Percentiles rank a stretch among this genome's conserved stretches.
phyloP scores from a whole-genome alignment of 1,140 invertebrate species.

The Apis cerana region DNA sequence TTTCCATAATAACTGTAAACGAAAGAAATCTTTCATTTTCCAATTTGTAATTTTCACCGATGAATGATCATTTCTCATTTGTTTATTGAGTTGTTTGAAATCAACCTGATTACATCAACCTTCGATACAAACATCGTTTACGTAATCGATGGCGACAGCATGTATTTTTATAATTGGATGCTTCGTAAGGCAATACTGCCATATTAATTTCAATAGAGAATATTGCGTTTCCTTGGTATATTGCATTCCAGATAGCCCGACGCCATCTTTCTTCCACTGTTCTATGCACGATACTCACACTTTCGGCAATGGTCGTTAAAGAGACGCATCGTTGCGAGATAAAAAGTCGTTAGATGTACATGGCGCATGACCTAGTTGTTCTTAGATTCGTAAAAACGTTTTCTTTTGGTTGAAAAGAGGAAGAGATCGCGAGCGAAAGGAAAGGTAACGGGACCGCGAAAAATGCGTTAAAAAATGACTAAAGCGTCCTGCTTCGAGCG shows the following conservation, averaged over 20 bases:
- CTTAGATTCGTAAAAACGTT: slow-evolving; percentile 3
- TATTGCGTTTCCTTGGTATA: slow-evolving; percentile 49
- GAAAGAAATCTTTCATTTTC: neutral
- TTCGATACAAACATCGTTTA: slow-evolving; percentile 22
- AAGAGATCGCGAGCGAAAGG: slow-evolving; percentile 22
- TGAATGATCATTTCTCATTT: neutral
- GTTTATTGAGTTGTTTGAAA: neutral
- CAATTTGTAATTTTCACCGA: neutral
- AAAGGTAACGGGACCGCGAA: slow-evolving; percentile 43
- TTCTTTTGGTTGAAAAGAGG: neutral
- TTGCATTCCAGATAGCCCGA: neutral
- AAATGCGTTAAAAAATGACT: slow-evolving; percentile 21
- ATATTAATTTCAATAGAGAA: slow-evolving; percentile 54
- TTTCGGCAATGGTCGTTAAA: neutral
- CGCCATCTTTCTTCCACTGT: neutral
- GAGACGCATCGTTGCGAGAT: neutral
- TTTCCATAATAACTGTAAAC: neutral
- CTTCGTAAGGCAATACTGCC: slow-evolving; percentile 48
- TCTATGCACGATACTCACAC: neutral
- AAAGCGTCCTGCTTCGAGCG: slow-evolving; percentile 40
- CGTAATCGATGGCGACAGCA: slow-evolving; percentile 34
- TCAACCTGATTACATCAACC: neutral
- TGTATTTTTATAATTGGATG: slow-evolving; percentile 29
- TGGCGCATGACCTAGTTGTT: neutral
- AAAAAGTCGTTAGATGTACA: neutral